Conservation (phyloP, 30 jellyfish, hydroid and myxozoan genomes). For the Catostylus mosaicus region DNA sequence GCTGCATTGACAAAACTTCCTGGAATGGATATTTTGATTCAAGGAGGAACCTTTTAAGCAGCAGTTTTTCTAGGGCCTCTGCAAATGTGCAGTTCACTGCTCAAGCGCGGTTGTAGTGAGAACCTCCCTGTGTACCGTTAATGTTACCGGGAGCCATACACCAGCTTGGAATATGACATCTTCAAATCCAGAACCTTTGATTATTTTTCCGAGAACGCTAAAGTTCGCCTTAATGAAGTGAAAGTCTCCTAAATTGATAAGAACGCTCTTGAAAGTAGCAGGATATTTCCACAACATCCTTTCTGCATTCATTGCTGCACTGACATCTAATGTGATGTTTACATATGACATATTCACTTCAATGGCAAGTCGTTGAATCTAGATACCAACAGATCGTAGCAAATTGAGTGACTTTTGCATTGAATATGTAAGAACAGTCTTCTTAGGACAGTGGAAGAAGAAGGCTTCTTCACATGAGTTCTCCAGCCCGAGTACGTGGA, state of each 20-base stretch:
- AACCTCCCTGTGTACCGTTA: conserved; percentile 37
- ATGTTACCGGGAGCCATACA: conserved; percentile 52
- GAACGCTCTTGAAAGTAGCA: neutral
- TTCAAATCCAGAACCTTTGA: conserved; percentile 60
- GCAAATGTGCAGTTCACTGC: conserved; percentile 36
- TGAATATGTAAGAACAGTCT: neutral
- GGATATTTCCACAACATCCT: conserved; percentile 21
- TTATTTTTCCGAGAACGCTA: conserved; percentile 32
- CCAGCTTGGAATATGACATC: conserved; percentile 58
- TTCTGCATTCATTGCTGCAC: conserved; percentile 53
- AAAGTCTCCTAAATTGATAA: conserved; percentile 66
- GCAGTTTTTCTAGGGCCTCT: too few relatives aligned
- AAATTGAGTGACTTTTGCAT: neutral
- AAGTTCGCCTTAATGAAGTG: conserved; percentile 62
- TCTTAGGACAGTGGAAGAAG: too few relatives aligned
- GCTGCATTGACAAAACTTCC: too few relatives aligned
- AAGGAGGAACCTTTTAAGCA: too few relatives aligned
- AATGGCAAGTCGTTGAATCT: conserved; percentile 1
- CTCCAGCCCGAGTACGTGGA: too few relatives aligned
- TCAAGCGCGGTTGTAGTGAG: conserved; percentile 63
- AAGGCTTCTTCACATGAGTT: too few relatives aligned
- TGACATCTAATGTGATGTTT: conserved; percentile 40
- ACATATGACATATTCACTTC: conserved; percentile 37
- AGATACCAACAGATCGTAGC: conserved; percentile 3
- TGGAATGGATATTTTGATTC: too few relatives aligned